Evolutionary conservation across 2,888 invertebrate genomes (phyloP).

Genomic region (Panopea generosa): DNA sequence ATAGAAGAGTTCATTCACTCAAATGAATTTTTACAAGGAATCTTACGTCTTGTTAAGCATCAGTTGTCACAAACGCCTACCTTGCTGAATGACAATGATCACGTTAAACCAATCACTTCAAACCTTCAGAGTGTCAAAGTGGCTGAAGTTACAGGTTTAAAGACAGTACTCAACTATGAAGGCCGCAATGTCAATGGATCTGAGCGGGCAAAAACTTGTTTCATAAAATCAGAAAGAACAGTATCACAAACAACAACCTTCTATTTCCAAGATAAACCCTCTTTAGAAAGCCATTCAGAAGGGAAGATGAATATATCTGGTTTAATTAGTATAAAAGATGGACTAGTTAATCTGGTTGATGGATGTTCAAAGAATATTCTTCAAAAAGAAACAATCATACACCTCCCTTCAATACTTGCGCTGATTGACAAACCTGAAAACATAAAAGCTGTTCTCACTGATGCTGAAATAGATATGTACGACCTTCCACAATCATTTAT

Average conservation of each 20-base stretch:
- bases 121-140: constrained; percentile 11
- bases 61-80: not conserved
- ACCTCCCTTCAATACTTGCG: too few relatives aligned
- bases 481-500: not conserved
- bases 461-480: too few relatives aligned
- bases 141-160: constrained; percentile 29
- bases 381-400: too few relatives aligned
- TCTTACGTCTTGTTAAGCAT: constrained; percentile 13
- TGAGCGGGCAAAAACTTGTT: constrained; percentile 9
- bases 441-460: too few relatives aligned
- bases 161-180: constrained; percentile 19
- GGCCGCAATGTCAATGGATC: constrained; percentile 4
- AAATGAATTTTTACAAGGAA: constrained; percentile 19
- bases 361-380: too few relatives aligned
- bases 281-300: too few relatives aligned
- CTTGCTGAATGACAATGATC: constrained; percentile 4
- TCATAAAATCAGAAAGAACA: constrained; percentile 1
- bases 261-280: too few relatives aligned
- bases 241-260: too few relatives aligned
- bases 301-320: not conserved
- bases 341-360: not conserved
- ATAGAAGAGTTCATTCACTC: constrained; percentile 3
- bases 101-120: constrained; percentile 1
- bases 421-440: too few relatives aligned
- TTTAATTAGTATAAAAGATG: not conserved